These are phyloP conservation scores for Ormyrus nitidulus DNA, from an alignment of 2,888 invertebrate genomes.

Conservation along the genomic window DNA sequence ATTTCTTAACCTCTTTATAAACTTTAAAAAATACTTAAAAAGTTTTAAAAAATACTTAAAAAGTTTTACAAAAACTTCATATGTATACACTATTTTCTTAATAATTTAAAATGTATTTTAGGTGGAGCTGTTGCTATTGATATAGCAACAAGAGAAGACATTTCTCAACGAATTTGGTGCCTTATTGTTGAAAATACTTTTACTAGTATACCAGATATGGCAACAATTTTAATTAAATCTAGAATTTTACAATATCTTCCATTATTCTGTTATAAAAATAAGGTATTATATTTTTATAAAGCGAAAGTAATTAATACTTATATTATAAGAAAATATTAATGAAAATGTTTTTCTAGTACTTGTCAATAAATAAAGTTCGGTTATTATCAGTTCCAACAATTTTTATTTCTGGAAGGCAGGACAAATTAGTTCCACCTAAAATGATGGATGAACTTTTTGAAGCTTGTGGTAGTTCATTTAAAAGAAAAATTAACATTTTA, in stretches of 20 bases:
- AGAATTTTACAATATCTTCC: conserved; percentile 86
- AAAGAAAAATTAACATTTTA: conserved; percentile 86
- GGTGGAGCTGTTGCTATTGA: conserved; percentile 96
- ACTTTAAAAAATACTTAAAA: too few relatives aligned
- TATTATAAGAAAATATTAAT: background rate
- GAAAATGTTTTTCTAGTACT: conserved; percentile 79
- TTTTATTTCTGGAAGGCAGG: conserved; percentile 92
- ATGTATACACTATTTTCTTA: background rate
- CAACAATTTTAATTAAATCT: conserved; percentile 87
- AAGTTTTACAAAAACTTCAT: background rate
- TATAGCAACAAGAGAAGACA: conserved; percentile 85
- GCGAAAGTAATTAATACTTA: too few relatives aligned
- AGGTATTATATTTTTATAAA: conserved; percentile 78
- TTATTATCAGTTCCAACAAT: conserved; percentile 86
- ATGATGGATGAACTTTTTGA: conserved; percentile 92
- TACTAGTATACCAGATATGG: conserved; percentile 95
- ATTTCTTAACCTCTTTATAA: too few relatives aligned
- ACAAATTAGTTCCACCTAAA: conserved; percentile 90
- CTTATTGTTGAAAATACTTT: conserved; percentile 96
- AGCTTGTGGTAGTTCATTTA: conserved; percentile 84
- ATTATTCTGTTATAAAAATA: conserved; percentile 91
- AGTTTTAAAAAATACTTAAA: background rate
- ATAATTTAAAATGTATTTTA: conserved; percentile 61
- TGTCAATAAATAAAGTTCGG: conserved; percentile 85
- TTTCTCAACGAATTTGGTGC: conserved; percentile 88